Conservation (phyloP, 2,888 invertebrate species). For the Glomeris marginata region DNA sequence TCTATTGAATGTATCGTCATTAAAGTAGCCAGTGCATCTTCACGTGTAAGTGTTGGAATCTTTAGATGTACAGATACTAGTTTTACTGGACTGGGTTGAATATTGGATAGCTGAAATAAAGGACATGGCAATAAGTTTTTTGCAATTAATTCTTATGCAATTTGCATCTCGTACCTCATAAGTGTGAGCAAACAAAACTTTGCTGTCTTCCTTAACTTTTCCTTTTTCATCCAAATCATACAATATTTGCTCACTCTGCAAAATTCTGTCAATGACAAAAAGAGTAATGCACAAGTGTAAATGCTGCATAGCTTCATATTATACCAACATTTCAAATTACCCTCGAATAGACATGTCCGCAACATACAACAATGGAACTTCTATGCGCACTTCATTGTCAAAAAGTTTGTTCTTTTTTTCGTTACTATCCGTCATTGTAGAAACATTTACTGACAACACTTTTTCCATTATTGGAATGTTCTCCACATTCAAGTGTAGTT, state of each 20-base stretch:
- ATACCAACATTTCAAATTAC: neutral
- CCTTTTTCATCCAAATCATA: slow-evolving; percentile 4
- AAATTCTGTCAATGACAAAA: slow-evolving; percentile 1
- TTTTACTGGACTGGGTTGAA: slow-evolving; percentile 4
- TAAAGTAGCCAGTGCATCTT: neutral
- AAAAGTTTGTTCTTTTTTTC: neutral
- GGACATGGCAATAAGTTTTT: neutral
- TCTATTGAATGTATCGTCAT: slow-evolving; percentile 1
- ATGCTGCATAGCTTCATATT: neutral
- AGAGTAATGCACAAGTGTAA: neutral
- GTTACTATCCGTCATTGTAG: slow-evolving; percentile 1
- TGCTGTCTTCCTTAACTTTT: slow-evolving; percentile 1
- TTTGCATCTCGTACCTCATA: too few species aligned
- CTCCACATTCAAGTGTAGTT: slow-evolving; percentile 1
- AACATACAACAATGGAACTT: neutral
- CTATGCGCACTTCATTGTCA: neutral
- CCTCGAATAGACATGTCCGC: slow-evolving; percentile 1
- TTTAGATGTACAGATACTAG: neutral
- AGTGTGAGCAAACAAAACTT: slow-evolving; percentile 2
- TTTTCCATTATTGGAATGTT: slow-evolving; percentile 1
- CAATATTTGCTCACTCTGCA: slow-evolving; percentile 7
- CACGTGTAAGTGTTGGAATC: neutral
- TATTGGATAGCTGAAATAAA: neutral
- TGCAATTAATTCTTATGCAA: too few species aligned
- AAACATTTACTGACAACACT: neutral